Percentiles rank a stretch among this genome's conserved stretches.
Conservation (phyloP, 2,797 vertebrate genomes). For the Poeciliopsis paucimaculata region DNA sequence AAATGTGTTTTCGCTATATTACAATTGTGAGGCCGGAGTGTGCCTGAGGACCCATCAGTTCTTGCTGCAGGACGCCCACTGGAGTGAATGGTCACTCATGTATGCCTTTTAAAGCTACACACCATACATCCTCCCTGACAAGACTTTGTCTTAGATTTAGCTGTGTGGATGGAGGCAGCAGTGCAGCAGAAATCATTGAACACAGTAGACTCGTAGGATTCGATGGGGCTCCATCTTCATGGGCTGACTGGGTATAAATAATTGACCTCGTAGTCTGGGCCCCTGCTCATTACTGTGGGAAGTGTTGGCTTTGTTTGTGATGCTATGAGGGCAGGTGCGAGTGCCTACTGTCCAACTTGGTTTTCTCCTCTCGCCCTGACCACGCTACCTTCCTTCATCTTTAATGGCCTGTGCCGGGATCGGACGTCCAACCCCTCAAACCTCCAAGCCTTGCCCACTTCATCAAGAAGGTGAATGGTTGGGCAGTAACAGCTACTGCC, state of each 20-base stretch:
- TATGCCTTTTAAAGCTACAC: conserved; percentile 81
- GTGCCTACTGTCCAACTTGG: conserved; percentile 56
- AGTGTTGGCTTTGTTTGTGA: conserved; percentile 79
- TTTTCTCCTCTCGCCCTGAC: conserved; percentile 73
- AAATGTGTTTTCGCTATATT: conserved; percentile 58
- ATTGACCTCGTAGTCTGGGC: conserved; percentile 82
- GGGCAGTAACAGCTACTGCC: conserved; percentile 71
- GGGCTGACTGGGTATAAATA: conserved; percentile 84
- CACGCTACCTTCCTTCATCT: conserved; percentile 80
- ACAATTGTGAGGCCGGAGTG: conserved; percentile 70
- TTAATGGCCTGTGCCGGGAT: conserved; percentile 80
- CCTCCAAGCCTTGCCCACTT: conserved; percentile 72
- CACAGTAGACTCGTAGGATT: conserved; percentile 61
- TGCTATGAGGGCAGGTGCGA: conserved; percentile 67
- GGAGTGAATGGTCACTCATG: conserved; percentile 64
- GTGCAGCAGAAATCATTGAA: conserved; percentile 68
- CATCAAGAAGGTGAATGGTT: conserved; percentile 68
- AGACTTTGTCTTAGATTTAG: conserved; percentile 65
- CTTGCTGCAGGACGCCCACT: conserved; percentile 46
- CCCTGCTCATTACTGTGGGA: conserved; percentile 83
- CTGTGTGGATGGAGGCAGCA: conserved; percentile 65
- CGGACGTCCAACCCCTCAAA: conserved; percentile 71
- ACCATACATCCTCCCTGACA: conserved; percentile 67
- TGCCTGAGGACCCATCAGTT: conserved; percentile 65
- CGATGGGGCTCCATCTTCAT: conserved; percentile 69